Base-by-base conservation (phyloP, 1,140 invertebrate species). In the Papilio machaon region DNA sequence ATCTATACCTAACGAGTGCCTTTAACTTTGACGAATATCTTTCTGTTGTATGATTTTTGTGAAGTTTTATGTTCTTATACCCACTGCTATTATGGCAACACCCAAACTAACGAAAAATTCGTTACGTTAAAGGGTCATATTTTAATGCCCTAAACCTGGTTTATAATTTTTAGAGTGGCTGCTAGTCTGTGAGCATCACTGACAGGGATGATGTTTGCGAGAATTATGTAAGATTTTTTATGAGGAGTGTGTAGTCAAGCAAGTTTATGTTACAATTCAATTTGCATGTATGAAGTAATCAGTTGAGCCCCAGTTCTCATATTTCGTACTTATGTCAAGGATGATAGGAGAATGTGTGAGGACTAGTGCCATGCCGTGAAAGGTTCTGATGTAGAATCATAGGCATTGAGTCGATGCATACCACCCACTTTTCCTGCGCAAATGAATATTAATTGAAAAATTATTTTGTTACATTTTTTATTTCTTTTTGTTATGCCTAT, bases 341-440 rank as follows among this genome's bases (percentile, higher is more conserved):
- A 94, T 94, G 92, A 93, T 92, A 94, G 93, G 91, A 91, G 92
- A 91, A 91, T 94, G 89, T 94, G 88, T 92, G 89, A 92, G 91
- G 93, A 93, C 93, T 93, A 91, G 93, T 94, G 93, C 92, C 92
- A 94, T 94, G 93, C 93, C 92, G 85, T 94, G 93, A 94, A 94
- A 94, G 93, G 92, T 94, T 94, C 93, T 94, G 88, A 90, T 89
- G 92, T 94, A 93, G 92, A 94, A 94, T 94, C 92, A 88, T 92
- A 92, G 92, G 92, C 93, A 94, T 94, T 87, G 88, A 92, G 90
- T 92, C 91, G 88, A 91, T 91, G 90, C 90, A 93, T 94, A 93
- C 93, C 92, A 94, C 93, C 93, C 93, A 93, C 92, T 94, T 93
- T 91, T 92, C 90, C 88, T 90, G 90, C 89, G 87, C 89, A 84